These are phyloP conservation scores for Synaphobranchus kaupii DNA, from an alignment of 2,797 vertebrate genomes.

Conservation along the genomic window DNA sequence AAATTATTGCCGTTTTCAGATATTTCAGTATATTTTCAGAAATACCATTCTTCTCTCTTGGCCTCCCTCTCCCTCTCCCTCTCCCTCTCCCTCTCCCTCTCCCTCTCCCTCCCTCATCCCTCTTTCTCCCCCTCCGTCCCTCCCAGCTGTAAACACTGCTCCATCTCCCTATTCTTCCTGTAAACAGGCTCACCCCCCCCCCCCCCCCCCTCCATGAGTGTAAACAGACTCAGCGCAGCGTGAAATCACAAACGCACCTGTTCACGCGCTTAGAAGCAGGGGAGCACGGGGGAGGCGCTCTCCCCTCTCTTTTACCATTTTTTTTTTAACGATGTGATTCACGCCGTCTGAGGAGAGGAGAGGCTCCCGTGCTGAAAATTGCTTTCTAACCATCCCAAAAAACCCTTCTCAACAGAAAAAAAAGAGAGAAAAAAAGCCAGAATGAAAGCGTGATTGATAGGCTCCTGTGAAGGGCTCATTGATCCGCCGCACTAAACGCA, in stretches of 20 bases:
- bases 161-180: conserved; percentile 66
- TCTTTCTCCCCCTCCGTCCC: conserved; percentile 26
- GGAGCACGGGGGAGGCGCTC: conserved; percentile 52
- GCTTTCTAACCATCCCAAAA: neutral
- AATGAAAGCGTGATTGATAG: neutral
- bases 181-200: conserved; percentile 71
- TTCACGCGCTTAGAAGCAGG: conserved; percentile 74
- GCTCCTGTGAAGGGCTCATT: conserved; percentile 27
- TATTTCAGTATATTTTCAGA: too few species aligned
- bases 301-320: too few species aligned
- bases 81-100: conserved; percentile 48
- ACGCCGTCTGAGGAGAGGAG: neutral
- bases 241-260: conserved; percentile 81
- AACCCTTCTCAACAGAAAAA: neutral
- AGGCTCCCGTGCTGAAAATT: conserved; percentile 37
- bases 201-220: conserved; percentile 66
- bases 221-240: conserved; percentile 75
- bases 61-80: conserved; percentile 51
- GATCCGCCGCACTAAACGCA: conserved; percentile 14
- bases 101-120: conserved; percentile 45
- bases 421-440: neutral
- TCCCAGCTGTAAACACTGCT: conserved; percentile 63
- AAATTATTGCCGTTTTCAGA: too few species aligned
- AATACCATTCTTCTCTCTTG: conserved; percentile 10
- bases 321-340: neutral